Evolutionary conservation across 2,113 vertebrate genomes (phyloP).

Genomic region (Protobothrops flavoviridis): DNA sequence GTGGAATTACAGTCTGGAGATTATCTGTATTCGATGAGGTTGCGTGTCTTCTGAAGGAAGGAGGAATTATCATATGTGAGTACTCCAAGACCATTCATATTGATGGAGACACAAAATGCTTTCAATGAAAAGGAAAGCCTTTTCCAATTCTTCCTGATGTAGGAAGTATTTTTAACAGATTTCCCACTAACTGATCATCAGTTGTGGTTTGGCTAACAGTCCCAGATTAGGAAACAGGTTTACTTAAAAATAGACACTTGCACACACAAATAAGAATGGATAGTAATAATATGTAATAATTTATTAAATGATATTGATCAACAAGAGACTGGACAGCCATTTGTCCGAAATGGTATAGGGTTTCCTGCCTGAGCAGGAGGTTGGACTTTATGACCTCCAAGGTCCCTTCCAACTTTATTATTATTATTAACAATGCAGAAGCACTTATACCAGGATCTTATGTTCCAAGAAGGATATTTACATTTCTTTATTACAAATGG

Average conservation of each 20-base stretch:
- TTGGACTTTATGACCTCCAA: no score
- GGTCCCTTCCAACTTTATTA: no score
- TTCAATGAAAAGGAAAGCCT: background rate
- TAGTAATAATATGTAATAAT: background rate
- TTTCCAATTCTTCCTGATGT: background rate
- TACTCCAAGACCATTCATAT: background rate
- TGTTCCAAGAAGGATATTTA: background rate
- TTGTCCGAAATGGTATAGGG: no score
- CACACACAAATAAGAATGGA: background rate
- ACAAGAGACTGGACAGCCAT: background rate
- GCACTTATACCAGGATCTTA: background rate
- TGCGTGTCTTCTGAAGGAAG: background rate
- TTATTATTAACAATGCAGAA: background rate
- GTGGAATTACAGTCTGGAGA: background rate
- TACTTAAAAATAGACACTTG: background rate
- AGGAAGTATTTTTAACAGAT: background rate
- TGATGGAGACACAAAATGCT: background rate
- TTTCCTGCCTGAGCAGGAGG: no score
- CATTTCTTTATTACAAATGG: background rate
- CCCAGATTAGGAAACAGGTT: background rate
- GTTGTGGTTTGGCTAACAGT: background rate
- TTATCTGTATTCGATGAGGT: background rate
- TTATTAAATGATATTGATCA: background rate
- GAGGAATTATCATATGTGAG: background rate
- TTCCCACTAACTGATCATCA: background rate